Conservation (phyloP, 37 sponge, comb jelly and placozoan species). For the Oscarella lobularis region DNA sequence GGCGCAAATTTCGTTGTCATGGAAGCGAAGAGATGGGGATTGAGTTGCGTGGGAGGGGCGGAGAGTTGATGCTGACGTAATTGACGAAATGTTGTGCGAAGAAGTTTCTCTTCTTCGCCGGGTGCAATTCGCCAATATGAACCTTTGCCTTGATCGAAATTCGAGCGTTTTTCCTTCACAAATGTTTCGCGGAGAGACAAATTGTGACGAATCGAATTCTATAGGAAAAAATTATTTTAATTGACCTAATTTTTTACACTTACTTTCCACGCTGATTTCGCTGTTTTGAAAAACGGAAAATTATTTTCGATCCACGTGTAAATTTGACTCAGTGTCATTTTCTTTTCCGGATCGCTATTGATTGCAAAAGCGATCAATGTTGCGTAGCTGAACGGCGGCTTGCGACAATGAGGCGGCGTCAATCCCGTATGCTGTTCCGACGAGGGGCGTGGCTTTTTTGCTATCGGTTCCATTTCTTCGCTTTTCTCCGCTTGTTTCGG, state of each 20-base stretch:
- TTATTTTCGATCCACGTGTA: slow-evolving; percentile 61
- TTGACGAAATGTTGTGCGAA: not conserved
- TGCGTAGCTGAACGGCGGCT: slow-evolving; percentile 64
- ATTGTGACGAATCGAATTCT: slow-evolving; percentile 83
- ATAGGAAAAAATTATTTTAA: not conserved
- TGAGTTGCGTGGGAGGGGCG: not conserved
- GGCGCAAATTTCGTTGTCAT: not conserved
- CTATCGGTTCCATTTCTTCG: not conserved
- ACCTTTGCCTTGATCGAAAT: not conserved
- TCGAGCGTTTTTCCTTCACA: not conserved
- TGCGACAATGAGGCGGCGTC: slow-evolving; percentile 2
- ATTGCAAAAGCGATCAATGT: slow-evolving; percentile 63
- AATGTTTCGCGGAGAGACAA: slow-evolving; percentile 51
- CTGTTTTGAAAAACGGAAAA: slow-evolving; percentile 64
- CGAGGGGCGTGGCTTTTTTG: not conserved
- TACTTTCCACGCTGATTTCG: slow-evolving; percentile 75
- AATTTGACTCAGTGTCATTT: slow-evolving; percentile 55
- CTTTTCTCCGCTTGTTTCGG: not conserved
- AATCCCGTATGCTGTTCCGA: not conserved
- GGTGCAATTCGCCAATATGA: not conserved
- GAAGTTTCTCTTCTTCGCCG: not conserved
- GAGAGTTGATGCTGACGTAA: not conserved
- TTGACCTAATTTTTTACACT: not conserved
- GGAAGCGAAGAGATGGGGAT: not conserved
- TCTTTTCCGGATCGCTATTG: slow-evolving; percentile 32